A percentile compares a stretch with the other conserved stretches of the same genome.
phyloP scores from a whole-genome alignment of 2,888 invertebrate species.

The Latheticus oryzae region DNA sequence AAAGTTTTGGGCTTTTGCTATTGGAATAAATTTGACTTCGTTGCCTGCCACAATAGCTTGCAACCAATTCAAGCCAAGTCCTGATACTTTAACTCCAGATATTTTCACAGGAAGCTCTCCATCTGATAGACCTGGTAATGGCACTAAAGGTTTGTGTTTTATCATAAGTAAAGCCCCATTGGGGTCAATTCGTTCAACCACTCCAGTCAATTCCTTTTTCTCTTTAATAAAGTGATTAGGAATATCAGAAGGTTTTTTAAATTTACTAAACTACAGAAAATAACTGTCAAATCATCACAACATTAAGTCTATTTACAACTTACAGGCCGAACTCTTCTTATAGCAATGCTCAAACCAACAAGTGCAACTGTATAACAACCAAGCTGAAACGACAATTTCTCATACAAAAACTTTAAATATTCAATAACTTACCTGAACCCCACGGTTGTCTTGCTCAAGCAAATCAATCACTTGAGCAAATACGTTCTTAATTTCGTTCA shows the following conservation, averaged over 20 bases:
- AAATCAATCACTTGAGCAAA: constrained; percentile 57
- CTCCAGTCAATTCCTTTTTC: constrained; percentile 61
- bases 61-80: constrained; percentile 67
- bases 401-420: constrained; percentile 47
- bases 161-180: constrained; percentile 62
- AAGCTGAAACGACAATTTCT: constrained; percentile 64
- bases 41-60: constrained; percentile 63
- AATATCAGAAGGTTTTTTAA: constrained; percentile 62
- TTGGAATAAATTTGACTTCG: constrained; percentile 63
- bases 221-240: constrained; percentile 63
- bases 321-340: constrained; percentile 69
- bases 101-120: constrained; percentile 68
- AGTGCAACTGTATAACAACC: constrained; percentile 69
- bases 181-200: constrained; percentile 63
- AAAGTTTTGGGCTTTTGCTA: constrained; percentile 63
- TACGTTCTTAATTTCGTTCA: constrained; percentile 54
- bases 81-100: constrained; percentile 66
- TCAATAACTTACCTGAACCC: constrained; percentile 59
- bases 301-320: constrained; percentile 57
- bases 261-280: constrained; percentile 63
- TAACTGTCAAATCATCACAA: constrained; percentile 11
- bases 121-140: constrained; percentile 53
- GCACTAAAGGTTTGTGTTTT: constrained; percentile 63
- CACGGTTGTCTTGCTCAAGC: constrained; percentile 62
- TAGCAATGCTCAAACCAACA: constrained; percentile 65